Percentiles rank a stretch among this genome's conserved stretches.
These are phyloP conservation scores for Caenorhabditis sp. DNA, from an alignment of 2,888 invertebrate genomes.

Conservation along the genomic window DNA sequence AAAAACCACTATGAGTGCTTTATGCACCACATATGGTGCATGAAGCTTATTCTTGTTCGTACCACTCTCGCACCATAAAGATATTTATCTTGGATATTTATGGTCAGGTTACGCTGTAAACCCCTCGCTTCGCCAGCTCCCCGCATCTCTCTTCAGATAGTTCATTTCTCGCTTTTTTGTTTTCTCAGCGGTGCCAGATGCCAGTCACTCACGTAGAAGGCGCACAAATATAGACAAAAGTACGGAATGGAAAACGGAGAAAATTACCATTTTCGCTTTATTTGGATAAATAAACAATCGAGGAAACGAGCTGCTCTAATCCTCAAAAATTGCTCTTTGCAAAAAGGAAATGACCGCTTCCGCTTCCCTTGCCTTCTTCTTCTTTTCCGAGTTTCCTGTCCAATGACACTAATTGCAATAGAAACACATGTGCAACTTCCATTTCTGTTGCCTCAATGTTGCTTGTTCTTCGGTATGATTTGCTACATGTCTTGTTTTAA, in stretches of 20 bases:
- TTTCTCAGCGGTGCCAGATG: conserved; percentile 14
- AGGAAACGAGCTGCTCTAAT: conserved; percentile 17
- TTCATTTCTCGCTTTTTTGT: conserved; percentile 13
- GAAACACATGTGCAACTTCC: conserved; percentile 51
- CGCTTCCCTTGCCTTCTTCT: conserved; percentile 4
- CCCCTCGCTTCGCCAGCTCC: neutral
- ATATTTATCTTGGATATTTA: conserved; percentile 9
- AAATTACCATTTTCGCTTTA: neutral
- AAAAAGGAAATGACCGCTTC: conserved; percentile 47
- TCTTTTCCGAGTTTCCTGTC: conserved; percentile 18
- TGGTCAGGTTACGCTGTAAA: neutral
- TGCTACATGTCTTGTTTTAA: neutral
- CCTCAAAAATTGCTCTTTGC: conserved; percentile 19
- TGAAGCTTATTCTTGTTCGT: neutral
- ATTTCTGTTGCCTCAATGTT: neutral
- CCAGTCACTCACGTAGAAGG: neutral
- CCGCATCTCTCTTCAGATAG: conserved; percentile 8
- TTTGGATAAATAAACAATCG: conserved; percentile 35
- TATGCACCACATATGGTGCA: conserved; percentile 3
- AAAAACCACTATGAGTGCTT: neutral
- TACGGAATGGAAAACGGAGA: neutral
- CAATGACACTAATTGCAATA: conserved; percentile 51
- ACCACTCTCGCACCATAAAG: neutral
- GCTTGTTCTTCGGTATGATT: too few relatives aligned
- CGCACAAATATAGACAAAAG: neutral